These are phyloP conservation scores for Larimichthys polyactis DNA, from an alignment of 2,113 vertebrate genomes.

Conservation along the genomic window DNA sequence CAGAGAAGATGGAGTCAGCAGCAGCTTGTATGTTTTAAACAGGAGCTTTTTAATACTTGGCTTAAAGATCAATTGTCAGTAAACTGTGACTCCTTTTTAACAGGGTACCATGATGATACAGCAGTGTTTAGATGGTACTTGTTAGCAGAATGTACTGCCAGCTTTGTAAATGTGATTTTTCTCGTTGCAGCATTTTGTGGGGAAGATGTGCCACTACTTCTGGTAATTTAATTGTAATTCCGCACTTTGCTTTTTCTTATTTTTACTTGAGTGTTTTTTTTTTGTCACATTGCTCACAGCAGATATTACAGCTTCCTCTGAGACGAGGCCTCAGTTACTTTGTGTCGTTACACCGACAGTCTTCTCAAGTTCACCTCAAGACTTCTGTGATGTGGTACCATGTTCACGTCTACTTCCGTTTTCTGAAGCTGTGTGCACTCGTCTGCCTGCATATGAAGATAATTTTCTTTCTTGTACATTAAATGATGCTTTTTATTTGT, in stretches of 20 bases:
- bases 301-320: conserved; percentile 41
- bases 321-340: conserved; percentile 34
- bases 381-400: conserved; percentile 59
- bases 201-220: conserved; percentile 62
- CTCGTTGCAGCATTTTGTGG: conserved; percentile 51
- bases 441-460: conserved; percentile 45
- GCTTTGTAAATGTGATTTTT: conserved; percentile 63
- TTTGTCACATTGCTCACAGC: conserved; percentile 20
- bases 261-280: conserved; percentile 17
- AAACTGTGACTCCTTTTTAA: conserved; percentile 58
- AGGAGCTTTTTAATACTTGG: conserved; percentile 22
- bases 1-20: conserved; percentile 2
- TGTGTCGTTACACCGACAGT: conserved; percentile 35
- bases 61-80: conserved; percentile 50
- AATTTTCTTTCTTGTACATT: conserved; percentile 64
- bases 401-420: conserved; percentile 46
- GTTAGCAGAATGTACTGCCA: conserved; percentile 42
- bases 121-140: conserved; percentile 53
- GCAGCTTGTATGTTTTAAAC: conserved; percentile 31
- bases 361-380: conserved; percentile 39
- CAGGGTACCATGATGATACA: conserved; percentile 32
- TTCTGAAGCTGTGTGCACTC: conserved; percentile 55
- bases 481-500: conserved; percentile 72
- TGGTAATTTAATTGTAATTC: conserved; percentile 67
- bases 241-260: conserved; percentile 65